Base-by-base conservation (phyloP, 2,888 invertebrate genomes). In the Standfussiana lucernea region DNA sequence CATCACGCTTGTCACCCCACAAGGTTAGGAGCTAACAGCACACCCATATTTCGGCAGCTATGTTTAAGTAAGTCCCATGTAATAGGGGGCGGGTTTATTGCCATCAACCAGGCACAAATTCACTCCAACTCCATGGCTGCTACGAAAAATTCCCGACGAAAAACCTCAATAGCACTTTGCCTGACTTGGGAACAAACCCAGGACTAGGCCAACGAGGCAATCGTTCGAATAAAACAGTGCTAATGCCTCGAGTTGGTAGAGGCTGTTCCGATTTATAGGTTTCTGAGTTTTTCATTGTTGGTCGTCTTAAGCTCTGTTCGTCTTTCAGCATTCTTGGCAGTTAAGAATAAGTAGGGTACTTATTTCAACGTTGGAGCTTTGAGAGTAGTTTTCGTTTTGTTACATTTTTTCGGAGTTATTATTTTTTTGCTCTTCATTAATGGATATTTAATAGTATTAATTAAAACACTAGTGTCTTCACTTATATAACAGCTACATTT, bases 261-360 rank as follows among this genome's bases (percentile, higher is more conserved):
- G 53, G 75, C 64, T 65, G 66, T 74, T 62, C 64, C 72, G 50
- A 80, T 82, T 47, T 53, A 37, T 75, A 67, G 32, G 35, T 61
- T 64, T n/a, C 45, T 2, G 18, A 28, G 50, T 42, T 56, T 72
- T 66, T 84, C 50, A 80, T 80, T 82, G n/a, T 71, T 61, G 35
- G 24, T 45, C 37, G 15, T 71, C 53, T 68, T 69, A 67, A 69
- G 50, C 15, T 42, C 35, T 37, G 35, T 72, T 70, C 42, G n/a
- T 21, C 15, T 83, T 83, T 61, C 65, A 65, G 35, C 21, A 11
- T 35, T 77, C 50, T 65, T 37, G 40, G 21, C 50, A 37, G 40
- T 72, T 69, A 59, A 80, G 18, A 45, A 24, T 73, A 64, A 61
- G n/a, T 56, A 21, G 0, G 35, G 15, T 61, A 32, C 65, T 61